phyloP scores from a whole-genome alignment of 2,113 vertebrate species.

The Perca schrenkii region DNA sequence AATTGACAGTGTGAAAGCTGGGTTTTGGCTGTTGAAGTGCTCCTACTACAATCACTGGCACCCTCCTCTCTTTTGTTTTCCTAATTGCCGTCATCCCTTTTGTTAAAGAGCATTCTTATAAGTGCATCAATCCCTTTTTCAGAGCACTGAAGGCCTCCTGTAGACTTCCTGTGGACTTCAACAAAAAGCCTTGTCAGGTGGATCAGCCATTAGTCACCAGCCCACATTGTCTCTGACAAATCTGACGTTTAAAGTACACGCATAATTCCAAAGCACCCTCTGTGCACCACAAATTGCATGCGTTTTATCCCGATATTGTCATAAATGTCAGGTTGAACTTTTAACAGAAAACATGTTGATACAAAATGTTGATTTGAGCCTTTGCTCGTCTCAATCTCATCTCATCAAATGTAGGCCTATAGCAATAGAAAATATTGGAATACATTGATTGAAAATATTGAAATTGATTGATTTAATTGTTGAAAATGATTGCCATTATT shows the following conservation, averaged over 20 bases:
- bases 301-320: slow-evolving; percentile 65
- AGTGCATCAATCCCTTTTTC: slow-evolving; percentile 69
- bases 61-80: slow-evolving; percentile 72
- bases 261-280: slow-evolving; percentile 67
- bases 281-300: slow-evolving; percentile 59
- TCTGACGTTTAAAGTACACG: slow-evolving; percentile 74
- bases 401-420: not conserved
- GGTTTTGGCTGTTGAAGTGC: slow-evolving; percentile 57
- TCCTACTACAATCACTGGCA: slow-evolving; percentile 70
- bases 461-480: not conserved
- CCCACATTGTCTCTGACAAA: slow-evolving; percentile 70
- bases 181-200: slow-evolving; percentile 79
- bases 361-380: slow-evolving; percentile 42
- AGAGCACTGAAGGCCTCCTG: slow-evolving; percentile 72
- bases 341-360: slow-evolving; percentile 55
- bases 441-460: too few species aligned
- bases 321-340: slow-evolving; percentile 42
- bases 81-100: slow-evolving; percentile 74
- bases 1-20: slow-evolving; percentile 51
- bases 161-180: slow-evolving; percentile 74
- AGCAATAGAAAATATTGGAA: not conserved
- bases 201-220: slow-evolving; percentile 73
- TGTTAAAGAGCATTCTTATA: slow-evolving; percentile 68
- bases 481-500: not conserved
- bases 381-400: slow-evolving; percentile 40